Percentiles rank a stretch among this genome's conserved stretches.
These are phyloP conservation scores for Celastrina argiolus DNA, from an alignment of 2,888 invertebrate species.

Conservation along the genomic window DNA sequence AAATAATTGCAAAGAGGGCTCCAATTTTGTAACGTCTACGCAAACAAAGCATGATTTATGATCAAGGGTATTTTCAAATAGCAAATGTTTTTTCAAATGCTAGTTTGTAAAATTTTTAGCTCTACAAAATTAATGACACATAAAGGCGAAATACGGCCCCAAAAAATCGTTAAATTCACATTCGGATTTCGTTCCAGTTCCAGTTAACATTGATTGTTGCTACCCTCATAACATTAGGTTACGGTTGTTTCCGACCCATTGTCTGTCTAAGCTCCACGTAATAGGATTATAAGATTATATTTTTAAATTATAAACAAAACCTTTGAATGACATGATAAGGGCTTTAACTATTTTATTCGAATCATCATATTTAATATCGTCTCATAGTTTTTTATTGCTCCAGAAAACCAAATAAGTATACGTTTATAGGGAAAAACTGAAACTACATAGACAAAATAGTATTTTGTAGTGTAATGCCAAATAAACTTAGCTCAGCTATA, in stretches of 20 bases:
- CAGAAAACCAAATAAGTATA: too few relatives aligned
- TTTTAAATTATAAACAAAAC: conserved; percentile 6
- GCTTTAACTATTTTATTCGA: too few relatives aligned
- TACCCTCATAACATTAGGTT: not conserved
- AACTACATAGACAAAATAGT: too few relatives aligned
- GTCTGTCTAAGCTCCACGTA: conserved; percentile 3
- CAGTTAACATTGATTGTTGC: not conserved
- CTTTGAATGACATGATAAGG: not conserved
- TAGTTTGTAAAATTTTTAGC: not conserved
- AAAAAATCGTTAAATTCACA: conserved; percentile 5
- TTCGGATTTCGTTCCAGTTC: not conserved
- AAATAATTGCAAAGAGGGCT: too few relatives aligned
- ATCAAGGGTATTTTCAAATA: not conserved
- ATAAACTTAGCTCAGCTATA: too few relatives aligned
- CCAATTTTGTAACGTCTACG: not conserved
- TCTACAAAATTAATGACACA: not conserved
- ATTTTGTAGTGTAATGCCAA: too few relatives aligned
- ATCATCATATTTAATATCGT: too few relatives aligned
- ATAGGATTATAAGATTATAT: conserved; percentile 1
- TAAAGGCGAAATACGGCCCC: not conserved
- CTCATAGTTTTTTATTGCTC: too few relatives aligned
- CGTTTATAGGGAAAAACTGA: too few relatives aligned
- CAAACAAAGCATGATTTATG: not conserved
- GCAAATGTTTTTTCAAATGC: not conserved
- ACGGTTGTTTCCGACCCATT: not conserved